Percentiles rank a stretch among this genome's conserved stretches.
Evolutionary conservation across 2,888 invertebrate genomes (phyloP).

Genomic region (Drosophila yooni): DNA sequence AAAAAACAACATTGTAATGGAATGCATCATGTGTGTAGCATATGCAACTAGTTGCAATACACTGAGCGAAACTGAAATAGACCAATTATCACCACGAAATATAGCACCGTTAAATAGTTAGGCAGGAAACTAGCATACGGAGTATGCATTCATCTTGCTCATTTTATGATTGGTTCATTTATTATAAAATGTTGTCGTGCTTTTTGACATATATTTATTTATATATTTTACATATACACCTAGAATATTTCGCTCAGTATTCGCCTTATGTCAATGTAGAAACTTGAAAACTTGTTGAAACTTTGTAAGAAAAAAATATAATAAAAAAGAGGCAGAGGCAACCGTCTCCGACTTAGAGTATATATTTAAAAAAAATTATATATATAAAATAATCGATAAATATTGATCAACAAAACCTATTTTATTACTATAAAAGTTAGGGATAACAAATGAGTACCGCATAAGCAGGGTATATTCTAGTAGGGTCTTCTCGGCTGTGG

Average conservation of each 20-base stretch:
- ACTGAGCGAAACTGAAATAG: constrained; percentile 43
- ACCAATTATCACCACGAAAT: not conserved
- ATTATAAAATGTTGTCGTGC: not conserved
- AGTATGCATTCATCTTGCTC: not conserved
- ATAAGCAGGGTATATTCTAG: not conserved
- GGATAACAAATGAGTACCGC: not conserved
- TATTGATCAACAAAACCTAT: not conserved
- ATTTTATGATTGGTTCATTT: not conserved
- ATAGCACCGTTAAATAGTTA: not conserved
- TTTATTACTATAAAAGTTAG: not conserved
- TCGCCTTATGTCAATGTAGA: not conserved
- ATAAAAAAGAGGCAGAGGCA: not conserved
- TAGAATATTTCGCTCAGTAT: constrained; percentile 15
- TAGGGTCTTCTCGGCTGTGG: not conserved
- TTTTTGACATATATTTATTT: not conserved
- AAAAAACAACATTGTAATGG: constrained; percentile 32
- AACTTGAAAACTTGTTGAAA: too few relatives aligned
- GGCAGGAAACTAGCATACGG: not conserved
- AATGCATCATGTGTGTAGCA: constrained; percentile 73
- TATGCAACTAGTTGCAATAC: constrained; percentile 63
- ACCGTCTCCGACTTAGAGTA: not conserved
- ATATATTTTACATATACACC: not conserved
- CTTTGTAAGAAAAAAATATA: not conserved
- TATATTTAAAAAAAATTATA: not conserved
- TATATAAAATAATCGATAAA: not conserved